Percentiles rank a stretch among this genome's conserved stretches.
Evolutionary conservation across 2,797 vertebrate species (phyloP).

Genomic region (Carcharodon carcharias): DNA sequence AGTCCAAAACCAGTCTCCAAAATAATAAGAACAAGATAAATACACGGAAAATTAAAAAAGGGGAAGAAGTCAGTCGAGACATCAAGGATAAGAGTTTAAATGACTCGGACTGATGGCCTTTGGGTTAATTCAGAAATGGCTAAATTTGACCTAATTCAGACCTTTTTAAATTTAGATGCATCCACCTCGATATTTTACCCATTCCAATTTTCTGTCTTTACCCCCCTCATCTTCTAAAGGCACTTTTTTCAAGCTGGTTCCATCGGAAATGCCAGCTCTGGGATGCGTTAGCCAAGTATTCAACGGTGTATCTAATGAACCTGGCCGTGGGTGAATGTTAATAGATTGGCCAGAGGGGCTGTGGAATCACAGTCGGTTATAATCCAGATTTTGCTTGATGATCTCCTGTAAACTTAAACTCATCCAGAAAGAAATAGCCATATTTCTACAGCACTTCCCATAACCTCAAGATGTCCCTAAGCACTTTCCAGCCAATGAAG

Average conservation of each 20-base stretch:
- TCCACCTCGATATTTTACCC: not conserved
- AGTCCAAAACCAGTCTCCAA: slow-evolving; percentile 10
- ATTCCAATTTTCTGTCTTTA: not conserved
- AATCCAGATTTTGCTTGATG: not conserved
- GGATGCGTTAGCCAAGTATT: not conserved
- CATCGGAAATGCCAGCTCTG: slow-evolving; percentile 15
- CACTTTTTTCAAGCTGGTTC: not conserved
- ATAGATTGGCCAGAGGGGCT: not conserved
- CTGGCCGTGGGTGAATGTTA: not conserved
- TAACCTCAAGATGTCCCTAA: not conserved
- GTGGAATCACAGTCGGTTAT: not conserved
- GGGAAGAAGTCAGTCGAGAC: not conserved
- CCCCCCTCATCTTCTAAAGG: not conserved
- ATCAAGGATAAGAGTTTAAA: not conserved
- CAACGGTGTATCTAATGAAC: not conserved
- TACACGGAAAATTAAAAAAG: not conserved
- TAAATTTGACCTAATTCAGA: not conserved
- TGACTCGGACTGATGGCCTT: not conserved
- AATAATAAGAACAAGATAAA: slow-evolving; percentile 33
- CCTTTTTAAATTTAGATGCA: slow-evolving; percentile 3
- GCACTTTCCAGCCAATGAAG: not conserved
- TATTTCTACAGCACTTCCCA: not conserved
- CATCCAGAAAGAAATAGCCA: not conserved
- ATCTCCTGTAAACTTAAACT: not conserved
- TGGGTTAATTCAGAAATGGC: slow-evolving; percentile 22